A percentile compares a stretch with the other conserved stretches of the same genome.
Evolutionary conservation across 2,888 invertebrate species (phyloP).

Genomic region (Eupithecia pulchellata): DNA sequence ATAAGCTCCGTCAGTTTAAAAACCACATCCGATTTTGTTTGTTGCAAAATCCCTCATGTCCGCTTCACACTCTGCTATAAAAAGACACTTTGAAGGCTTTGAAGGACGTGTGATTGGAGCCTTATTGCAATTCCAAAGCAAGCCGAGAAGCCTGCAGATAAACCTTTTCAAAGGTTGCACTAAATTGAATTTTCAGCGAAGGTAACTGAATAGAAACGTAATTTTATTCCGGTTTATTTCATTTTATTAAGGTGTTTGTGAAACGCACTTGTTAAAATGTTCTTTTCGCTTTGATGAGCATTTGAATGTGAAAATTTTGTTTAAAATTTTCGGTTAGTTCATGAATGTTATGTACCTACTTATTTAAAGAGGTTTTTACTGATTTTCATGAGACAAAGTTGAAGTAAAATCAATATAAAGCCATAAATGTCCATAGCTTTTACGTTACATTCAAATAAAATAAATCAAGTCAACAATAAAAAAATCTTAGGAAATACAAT

Average conservation of each 20-base stretch:
- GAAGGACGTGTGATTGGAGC: constrained; percentile 73
- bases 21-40: constrained; percentile 19
- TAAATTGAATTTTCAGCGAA: constrained; percentile 54
- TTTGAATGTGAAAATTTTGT: neutral
- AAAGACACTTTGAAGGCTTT: constrained; percentile 66
- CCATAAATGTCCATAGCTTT: neutral
- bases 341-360: neutral
- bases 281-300: constrained; percentile 7
- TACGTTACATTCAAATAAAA: constrained; percentile 2
- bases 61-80: constrained; percentile 51
- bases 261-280: constrained; percentile 27
- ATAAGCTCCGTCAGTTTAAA: neutral
- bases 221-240: constrained; percentile 39
- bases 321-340: neutral
- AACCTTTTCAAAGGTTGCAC: constrained; percentile 51
- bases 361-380: neutral
- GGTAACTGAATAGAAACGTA: constrained; percentile 34
- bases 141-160: constrained; percentile 48
- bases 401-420: neutral
- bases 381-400: neutral
- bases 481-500: neutral
- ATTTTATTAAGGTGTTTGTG: constrained; percentile 30
- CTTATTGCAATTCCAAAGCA: constrained; percentile 71
- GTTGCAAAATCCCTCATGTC: neutral
- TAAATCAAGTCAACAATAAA: neutral